Conservation (phyloP, 2,113 vertebrate species). For the Lophotis ruficrista region DNA sequence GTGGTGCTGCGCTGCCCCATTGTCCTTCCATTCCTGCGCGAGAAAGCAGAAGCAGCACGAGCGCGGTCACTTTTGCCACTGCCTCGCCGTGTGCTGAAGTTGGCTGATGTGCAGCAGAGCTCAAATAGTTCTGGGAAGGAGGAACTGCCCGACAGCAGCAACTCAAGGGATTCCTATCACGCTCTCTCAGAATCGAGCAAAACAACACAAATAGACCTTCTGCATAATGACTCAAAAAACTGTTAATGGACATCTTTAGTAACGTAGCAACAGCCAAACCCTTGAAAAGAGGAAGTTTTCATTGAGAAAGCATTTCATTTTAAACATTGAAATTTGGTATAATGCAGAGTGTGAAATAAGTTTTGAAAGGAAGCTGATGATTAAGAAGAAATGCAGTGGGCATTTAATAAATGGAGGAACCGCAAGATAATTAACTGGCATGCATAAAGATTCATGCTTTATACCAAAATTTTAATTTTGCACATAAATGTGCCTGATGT, state of each 20-base stretch:
- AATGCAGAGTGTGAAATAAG: conserved; percentile 88
- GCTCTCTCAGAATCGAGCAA: background rate
- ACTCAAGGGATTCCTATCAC: conserved; percentile 9
- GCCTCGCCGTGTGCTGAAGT: background rate
- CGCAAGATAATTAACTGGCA: conserved; percentile 94
- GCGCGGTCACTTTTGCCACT: background rate
- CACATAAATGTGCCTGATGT: conserved; percentile 97
- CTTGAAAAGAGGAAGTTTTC: conserved; percentile 78
- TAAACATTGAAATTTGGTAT: conserved; percentile 86
- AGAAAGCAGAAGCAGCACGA: background rate
- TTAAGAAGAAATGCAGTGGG: conserved; percentile 94
- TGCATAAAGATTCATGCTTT: conserved; percentile 98
- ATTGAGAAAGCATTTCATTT: conserved; percentile 79
- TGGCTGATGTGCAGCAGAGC: background rate
- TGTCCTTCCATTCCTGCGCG: background rate
- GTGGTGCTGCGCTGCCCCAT: background rate
- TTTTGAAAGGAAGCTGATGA: conserved; percentile 97
- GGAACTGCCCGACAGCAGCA: background rate
- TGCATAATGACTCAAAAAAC: conserved; percentile 63
- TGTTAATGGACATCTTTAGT: conserved; percentile 75
- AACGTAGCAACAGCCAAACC: conserved; percentile 70
- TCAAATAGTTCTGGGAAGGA: background rate
- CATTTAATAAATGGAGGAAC: conserved; percentile 95
- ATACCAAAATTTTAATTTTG: conserved; percentile 98
- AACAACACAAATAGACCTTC: conserved; percentile 54